These are phyloP conservation scores for Chionomys nivalis DNA, from an alignment of 2,113 vertebrate species.

Conservation along the genomic window DNA sequence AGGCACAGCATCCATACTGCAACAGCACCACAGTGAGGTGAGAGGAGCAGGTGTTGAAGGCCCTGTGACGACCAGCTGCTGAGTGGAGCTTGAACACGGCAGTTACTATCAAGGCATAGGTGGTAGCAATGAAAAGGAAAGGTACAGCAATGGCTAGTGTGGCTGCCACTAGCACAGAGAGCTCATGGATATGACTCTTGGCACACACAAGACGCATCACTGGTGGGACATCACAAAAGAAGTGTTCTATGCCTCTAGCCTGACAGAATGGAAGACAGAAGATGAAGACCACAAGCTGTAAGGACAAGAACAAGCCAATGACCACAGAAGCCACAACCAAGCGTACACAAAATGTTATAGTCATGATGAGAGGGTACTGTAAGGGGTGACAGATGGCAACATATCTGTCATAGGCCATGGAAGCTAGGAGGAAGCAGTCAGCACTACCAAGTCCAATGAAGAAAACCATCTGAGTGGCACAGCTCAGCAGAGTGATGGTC, in stretches of 20 bases:
- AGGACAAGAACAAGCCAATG: conserved; percentile 65
- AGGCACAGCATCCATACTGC: conserved; percentile 74
- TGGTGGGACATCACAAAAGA: conserved; percentile 77
- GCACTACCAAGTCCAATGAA: conserved; percentile 69
- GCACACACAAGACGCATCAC: conserved; percentile 64
- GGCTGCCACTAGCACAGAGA: conserved; percentile 60
- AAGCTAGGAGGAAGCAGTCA: conserved; percentile 74
- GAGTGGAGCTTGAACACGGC: conserved; percentile 57
- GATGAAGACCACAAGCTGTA: conserved; percentile 65
- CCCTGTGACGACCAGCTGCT: neutral
- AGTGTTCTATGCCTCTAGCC: conserved; percentile 65
- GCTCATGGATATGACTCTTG: conserved; percentile 57
- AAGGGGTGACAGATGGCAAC: conserved; percentile 76
- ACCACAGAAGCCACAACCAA: conserved; percentile 56
- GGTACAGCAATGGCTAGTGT: conserved; percentile 65
- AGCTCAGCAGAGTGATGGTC: conserved; percentile 65
- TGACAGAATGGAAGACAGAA: conserved; percentile 78
- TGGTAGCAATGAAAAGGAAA: conserved; percentile 72
- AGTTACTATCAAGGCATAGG: conserved; percentile 67
- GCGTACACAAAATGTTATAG: conserved; percentile 18
- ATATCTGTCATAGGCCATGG: conserved; percentile 78
- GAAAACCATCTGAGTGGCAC: conserved; percentile 75
- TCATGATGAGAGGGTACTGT: conserved; percentile 72
- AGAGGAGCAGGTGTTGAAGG: conserved; percentile 79
- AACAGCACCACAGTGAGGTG: conserved; percentile 75